Percentiles rank a stretch among this genome's conserved stretches.
Evolutionary conservation across 2,797 vertebrate genomes (phyloP).

Genomic region (Pipistrellus pipistrellus): DNA sequence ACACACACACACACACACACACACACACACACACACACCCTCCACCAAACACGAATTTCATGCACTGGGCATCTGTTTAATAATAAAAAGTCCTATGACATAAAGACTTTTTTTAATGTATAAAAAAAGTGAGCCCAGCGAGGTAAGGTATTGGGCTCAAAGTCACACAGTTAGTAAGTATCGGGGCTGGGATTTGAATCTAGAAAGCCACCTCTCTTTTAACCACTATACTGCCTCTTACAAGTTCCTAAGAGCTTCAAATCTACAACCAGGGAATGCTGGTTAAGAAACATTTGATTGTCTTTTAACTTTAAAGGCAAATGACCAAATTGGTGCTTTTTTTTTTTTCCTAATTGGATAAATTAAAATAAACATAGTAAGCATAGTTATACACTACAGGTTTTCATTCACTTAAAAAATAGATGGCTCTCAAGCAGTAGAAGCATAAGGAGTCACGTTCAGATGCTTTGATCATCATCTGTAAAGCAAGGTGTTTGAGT

Average conservation of each 20-base stretch:
- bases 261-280: neutral
- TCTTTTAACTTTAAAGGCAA: constrained; percentile 29
- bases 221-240: neutral
- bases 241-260: neutral
- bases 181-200: neutral
- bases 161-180: neutral
- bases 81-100: neutral
- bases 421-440: neutral
- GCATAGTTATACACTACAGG: neutral
- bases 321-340: neutral
- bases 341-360: neutral
- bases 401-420: constrained; percentile 38
- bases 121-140: neutral
- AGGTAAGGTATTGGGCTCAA: neutral
- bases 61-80: neutral
- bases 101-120: neutral
- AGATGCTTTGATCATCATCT: neutral
- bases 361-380: constrained; percentile 16
- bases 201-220: neutral
- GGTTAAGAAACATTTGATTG: neutral
- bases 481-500: neutral
- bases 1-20: too few species aligned
- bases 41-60: too few species aligned
- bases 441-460: neutral
- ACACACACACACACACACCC: too few species aligned